A percentile compares a stretch with the other conserved stretches of the same genome.
Conservation (phyloP, 2,113 vertebrate genomes). For the Vidua macroura region DNA sequence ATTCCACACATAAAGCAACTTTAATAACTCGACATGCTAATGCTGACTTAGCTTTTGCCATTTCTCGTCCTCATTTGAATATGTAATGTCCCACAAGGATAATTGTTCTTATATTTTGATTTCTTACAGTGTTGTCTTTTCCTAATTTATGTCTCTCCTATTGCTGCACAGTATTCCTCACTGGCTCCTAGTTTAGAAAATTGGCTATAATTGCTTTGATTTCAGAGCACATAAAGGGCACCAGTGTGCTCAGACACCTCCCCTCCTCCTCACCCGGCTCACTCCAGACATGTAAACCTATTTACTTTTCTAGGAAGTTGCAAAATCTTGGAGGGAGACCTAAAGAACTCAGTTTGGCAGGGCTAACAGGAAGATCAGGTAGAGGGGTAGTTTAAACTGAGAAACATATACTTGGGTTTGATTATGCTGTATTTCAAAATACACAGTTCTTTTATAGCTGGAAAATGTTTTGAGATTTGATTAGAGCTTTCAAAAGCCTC, state of each 20-base stretch:
- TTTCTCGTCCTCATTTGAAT: background rate
- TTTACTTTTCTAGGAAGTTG: background rate
- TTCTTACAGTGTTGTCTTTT: background rate
- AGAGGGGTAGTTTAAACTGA: background rate
- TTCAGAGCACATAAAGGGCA: background rate
- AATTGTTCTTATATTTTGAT: background rate
- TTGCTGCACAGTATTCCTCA: background rate
- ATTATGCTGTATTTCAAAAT: background rate
- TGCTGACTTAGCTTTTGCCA: background rate
- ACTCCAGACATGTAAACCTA: background rate
- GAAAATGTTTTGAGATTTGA: conserved; percentile 17
- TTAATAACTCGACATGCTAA: background rate
- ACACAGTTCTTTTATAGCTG: background rate
- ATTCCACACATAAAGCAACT: background rate
- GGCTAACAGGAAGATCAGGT: background rate
- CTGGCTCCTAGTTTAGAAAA: background rate
- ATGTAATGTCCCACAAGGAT: background rate
- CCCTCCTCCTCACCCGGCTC: rapidly evolving
- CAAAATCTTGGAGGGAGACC: background rate
- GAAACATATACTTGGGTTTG: background rate
- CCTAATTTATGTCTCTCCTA: background rate
- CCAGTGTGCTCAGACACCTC: background rate
- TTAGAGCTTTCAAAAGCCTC: background rate
- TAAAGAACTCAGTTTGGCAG: background rate
- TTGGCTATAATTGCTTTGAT: background rate